Evolutionary conservation across 1,140 invertebrate species (phyloP), one percentile per base, ranked within the genome.

Genomic region (Ceratina australensis): DNA sequence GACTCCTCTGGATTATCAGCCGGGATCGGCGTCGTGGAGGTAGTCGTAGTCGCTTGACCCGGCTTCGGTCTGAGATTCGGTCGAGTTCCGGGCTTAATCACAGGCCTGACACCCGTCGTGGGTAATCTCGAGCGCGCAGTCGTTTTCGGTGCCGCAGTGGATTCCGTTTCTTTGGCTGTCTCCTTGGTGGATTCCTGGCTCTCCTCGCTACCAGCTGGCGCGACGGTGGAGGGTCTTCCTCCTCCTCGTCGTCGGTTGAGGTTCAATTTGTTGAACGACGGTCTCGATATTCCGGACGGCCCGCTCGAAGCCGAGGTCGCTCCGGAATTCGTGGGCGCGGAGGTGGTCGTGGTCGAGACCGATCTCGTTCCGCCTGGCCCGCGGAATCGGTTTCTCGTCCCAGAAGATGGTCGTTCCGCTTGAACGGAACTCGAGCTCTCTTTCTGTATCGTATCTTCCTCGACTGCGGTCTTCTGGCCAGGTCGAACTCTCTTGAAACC

Each of bases 61-160:
- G 90, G 89, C 78, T 93, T 92, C 26, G 91, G 90, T 78, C 94
- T 92, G 0, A 95, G 78, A 79, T 94, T 94, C 2, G 95, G 88
- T 54, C 93, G 67, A n/a, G 24, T 60, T 0, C 75, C 76, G 0
- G 76, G 80, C 54, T 72, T 79, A n/a, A 83, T 93, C 15, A 94
- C 93, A 7, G 93, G 93, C 78, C 94, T 92, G 13, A 86, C 77
- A 24, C 86, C 87, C 1, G 84, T 80, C 0, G 89, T 80, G 2
- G 89, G 85, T 18, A 91, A 52, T 63, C 86, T 89, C 7, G 81
- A 13, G 5, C 90, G 86, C 47, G 79, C 54, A 1, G 60, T 42
- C 0, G 83, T 64, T 57, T 89, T 86, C 0, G 82, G 59, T 8
- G 86, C 24, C 2, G 72, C 22, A 0, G 75, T 72, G 0, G 57